Base-by-base conservation (phyloP, 2,888 invertebrate species). In the Xylocampa areola region DNA sequence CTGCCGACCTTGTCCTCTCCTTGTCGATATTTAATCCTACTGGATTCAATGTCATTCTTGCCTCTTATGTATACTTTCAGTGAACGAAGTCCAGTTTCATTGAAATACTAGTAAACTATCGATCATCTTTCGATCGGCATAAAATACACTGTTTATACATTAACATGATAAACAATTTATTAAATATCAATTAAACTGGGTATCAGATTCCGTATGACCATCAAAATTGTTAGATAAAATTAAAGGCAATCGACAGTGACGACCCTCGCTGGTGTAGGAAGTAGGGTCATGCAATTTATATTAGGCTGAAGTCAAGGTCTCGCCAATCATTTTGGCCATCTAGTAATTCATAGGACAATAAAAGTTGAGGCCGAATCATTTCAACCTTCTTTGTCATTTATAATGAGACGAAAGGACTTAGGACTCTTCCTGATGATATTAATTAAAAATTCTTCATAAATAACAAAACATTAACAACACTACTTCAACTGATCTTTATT, bases 281-380 rank as follows among this genome's bases (percentile, higher is more conserved):
- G 91, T 91, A 82, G 88, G 91, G 89, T 91, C 87, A 87, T 81
- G 87, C 85, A 88, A 87, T 91, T 89, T 88, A 89, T 90, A 91
- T 90, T 89, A 88, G 88, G 82, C 87, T 81, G 87, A 87, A 92
- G 88, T 91, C 93, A 91, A 92, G 92, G 93, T 85, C 86, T 78
- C 75, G 84, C 88, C 90, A 92, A 91, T 92, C 90, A 88, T 89
- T 89, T 88, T 85, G 86, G 85, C 86, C 88, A 85, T 90, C 89
- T 88, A 89, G 83, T 87, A 87, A 87, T 87, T 88, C 87, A 86
- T 88, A 88, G 88, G 85, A 85, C 86, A 91, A 90, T 90, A 88
- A 89, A 89, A 85, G 75, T 79, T 84, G 77, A 92, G 90, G 91
- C 80, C 90, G 79, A 80, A 79, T 80, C 63, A 76, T 80, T 82